Evolutionary conservation across 2,888 invertebrate genomes (phyloP).

Genomic region (Coenonympha glycerion): DNA sequence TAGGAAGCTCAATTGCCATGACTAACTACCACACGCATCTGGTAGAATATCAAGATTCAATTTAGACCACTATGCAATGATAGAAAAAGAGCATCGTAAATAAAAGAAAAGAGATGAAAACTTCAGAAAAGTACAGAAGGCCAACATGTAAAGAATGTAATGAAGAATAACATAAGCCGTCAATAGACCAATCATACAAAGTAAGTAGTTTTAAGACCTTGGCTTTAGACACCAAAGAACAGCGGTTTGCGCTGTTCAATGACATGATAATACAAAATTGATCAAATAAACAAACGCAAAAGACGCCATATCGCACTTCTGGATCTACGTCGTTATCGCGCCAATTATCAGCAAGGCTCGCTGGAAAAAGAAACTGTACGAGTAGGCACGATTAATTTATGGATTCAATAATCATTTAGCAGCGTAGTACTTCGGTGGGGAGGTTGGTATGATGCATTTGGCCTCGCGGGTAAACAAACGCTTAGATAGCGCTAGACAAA

Average conservation of each 20-base stretch:
- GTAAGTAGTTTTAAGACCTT: background rate
- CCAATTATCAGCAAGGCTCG: slow-evolving; percentile 51
- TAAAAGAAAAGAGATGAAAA: too few relatives aligned
- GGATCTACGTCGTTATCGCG: slow-evolving; percentile 36
- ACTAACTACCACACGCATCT: too few relatives aligned
- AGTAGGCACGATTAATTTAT: slow-evolving; percentile 33
- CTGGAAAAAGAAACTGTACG: slow-evolving; percentile 38
- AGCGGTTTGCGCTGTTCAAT: background rate
- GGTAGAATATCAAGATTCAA: too few relatives aligned
- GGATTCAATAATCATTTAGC: slow-evolving; percentile 51
- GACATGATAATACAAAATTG: background rate
- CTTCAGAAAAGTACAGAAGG: too few relatives aligned
- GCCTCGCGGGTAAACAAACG: slow-evolving; percentile 73
- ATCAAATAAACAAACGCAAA: slow-evolving; percentile 1
- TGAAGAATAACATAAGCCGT: too few relatives aligned
- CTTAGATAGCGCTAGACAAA: slow-evolving; percentile 75
- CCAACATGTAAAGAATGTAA: too few relatives aligned
- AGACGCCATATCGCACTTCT: slow-evolving; percentile 9
- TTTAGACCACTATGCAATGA: too few relatives aligned
- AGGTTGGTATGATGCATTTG: slow-evolving; percentile 71
- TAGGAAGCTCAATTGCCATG: too few relatives aligned
- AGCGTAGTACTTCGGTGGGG: slow-evolving; percentile 46
- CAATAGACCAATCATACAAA: background rate
- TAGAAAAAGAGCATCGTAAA: too few relatives aligned
- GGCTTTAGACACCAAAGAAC: background rate